These are phyloP conservation scores for Ceratotherium simum DNA, from an alignment of 2,113 vertebrate species.

Conservation along the genomic window DNA sequence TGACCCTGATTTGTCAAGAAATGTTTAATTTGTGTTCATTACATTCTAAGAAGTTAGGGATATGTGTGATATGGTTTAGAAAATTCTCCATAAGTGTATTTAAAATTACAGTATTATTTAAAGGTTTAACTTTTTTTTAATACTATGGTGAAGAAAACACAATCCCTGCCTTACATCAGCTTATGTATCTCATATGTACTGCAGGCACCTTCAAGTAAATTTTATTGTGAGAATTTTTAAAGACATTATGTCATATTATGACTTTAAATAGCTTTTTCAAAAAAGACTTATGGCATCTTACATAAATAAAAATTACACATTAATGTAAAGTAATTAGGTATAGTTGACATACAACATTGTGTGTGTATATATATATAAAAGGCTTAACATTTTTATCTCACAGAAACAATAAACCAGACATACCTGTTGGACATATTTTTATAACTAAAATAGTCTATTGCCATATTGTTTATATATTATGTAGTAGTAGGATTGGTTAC, in stretches of 20 bases:
- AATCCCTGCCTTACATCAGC: neutral
- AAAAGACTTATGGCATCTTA: neutral
- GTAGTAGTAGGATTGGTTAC: neutral
- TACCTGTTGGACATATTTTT: neutral
- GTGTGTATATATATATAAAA: neutral
- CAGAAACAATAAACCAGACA: neutral
- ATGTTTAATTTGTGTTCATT: neutral
- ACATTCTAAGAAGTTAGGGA: slow-evolving; percentile 10
- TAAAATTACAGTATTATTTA: neutral
- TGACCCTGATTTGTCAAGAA: neutral
- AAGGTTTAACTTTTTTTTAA: neutral
- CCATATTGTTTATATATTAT: neutral
- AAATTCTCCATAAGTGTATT: neutral
- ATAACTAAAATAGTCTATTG: neutral
- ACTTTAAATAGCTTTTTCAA: neutral
- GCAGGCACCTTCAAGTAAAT: neutral
- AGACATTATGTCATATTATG: neutral
- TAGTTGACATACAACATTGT: neutral
- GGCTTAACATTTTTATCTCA: slow-evolving; percentile 26
- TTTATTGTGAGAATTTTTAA: neutral
- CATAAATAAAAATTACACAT: neutral
- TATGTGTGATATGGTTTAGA: slow-evolving; percentile 28
- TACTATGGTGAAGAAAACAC: neutral
- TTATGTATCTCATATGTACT: neutral
- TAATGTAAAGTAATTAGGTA: neutral